Conservation (phyloP, 2,113 vertebrate genomes). For the Myrmecophaga tridactyla region DNA sequence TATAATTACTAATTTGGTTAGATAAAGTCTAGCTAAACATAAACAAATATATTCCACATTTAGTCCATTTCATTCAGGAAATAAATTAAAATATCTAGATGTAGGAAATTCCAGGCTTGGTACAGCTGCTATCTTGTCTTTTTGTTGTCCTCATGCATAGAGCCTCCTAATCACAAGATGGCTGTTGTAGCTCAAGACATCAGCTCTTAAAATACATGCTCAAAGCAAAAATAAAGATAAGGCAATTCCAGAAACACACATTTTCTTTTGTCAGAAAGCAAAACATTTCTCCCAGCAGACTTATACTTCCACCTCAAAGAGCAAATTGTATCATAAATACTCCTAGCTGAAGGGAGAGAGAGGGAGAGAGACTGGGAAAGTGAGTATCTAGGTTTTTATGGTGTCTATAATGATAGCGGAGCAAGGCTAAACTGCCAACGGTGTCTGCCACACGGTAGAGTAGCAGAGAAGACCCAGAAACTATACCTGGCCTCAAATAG, state of each 20-base stretch:
- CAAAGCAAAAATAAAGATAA: not conserved
- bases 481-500: not conserved
- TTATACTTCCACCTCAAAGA: not conserved
- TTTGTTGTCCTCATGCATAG: not conserved
- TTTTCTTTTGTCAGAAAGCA: not conserved
- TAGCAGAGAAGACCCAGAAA: not conserved
- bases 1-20: not conserved
- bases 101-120: not conserved
- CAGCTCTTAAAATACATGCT: not conserved
- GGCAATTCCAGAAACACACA: not conserved
- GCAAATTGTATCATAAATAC: not conserved
- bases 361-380: not conserved
- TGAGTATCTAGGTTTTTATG: not conserved
- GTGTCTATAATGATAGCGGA: not conserved
- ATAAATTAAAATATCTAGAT: not conserved
- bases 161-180: not conserved
- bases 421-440: not conserved
- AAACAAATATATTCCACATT: not conserved
- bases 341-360: not conserved
- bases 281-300: not conserved
- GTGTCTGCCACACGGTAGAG: not conserved
- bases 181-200: not conserved
- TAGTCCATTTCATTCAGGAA: not conserved
- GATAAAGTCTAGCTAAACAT: not conserved
- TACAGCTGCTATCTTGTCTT: not conserved